phyloP scores from a whole-genome alignment of 2,797 vertebrate genomes.

The Myioborus melanocephalus region DNA sequence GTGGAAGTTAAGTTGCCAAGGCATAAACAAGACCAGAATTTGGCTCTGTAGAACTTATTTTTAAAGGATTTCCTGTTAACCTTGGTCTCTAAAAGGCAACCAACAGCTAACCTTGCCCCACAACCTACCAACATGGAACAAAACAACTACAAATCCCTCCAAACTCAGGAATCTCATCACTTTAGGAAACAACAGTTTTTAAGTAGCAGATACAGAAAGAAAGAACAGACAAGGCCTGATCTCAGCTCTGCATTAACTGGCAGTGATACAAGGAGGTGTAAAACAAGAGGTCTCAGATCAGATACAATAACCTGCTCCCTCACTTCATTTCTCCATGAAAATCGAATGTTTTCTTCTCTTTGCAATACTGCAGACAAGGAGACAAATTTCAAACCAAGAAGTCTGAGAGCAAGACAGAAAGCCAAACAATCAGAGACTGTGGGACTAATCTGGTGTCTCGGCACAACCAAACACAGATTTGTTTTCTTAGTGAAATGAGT shows the following conservation, averaged over 20 bases:
- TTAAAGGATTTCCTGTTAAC: slow-evolving; percentile 15
- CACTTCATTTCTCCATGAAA: background rate
- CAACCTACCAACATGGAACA: background rate
- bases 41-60: background rate
- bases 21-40: slow-evolving; percentile 9
- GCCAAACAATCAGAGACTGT: background rate
- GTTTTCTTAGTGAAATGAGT: slow-evolving; percentile 15
- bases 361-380: background rate
- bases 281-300: background rate
- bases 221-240: background rate
- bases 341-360: background rate
- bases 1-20: background rate
- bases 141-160: background rate
- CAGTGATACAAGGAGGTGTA: background rate
- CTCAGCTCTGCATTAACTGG: background rate
- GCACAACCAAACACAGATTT: background rate
- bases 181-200: background rate
- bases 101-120: background rate
- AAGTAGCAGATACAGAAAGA: background rate
- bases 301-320: background rate
- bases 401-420: background rate
- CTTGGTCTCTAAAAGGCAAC: background rate
- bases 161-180: background rate
- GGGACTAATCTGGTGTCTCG: background rate
- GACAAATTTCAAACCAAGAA: background rate